A percentile compares a stretch with the other conserved stretches of the same genome.
phyloP scores from a whole-genome alignment of 2,797 vertebrate genomes.

The Rhinogobio ventralis region DNA sequence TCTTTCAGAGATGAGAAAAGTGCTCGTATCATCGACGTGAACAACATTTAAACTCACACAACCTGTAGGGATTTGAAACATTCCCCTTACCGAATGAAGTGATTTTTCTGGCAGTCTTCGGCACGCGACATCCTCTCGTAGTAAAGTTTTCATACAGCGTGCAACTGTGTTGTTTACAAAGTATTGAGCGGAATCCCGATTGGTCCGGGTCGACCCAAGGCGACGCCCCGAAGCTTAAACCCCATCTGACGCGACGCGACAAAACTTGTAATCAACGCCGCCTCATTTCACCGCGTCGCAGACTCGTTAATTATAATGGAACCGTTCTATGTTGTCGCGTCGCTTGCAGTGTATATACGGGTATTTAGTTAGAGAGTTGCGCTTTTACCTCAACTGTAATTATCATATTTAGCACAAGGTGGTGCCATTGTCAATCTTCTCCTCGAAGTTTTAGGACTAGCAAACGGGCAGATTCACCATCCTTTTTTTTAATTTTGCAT shows the following conservation, averaged over 20 bases:
- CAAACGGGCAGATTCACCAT: not conserved
- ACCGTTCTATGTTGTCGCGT: not conserved
- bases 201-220: conserved; percentile 67
- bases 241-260: conserved; percentile 27
- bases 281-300: not conserved
- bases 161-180: conserved; percentile 82
- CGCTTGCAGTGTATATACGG: not conserved
- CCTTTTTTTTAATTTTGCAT: not conserved
- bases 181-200: conserved; percentile 71
- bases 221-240: conserved; percentile 73
- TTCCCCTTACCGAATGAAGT: conserved; percentile 41
- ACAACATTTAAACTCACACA: not conserved
- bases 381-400: not conserved
- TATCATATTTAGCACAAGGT: not conserved
- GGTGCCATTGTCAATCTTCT: conserved; percentile 19
- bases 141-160: conserved; percentile 67
- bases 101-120: conserved; percentile 4
- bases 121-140: conserved; percentile 31
- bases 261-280: not conserved
- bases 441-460: not conserved
- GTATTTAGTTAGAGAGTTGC: not conserved
- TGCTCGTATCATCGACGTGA: not conserved
- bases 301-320: not conserved
- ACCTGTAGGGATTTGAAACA: not conserved
- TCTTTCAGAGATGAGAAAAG: conserved; percentile 26